Evolutionary conservation across 2,888 invertebrate genomes (phyloP).

Genomic region (Trimorus sp.): DNA sequence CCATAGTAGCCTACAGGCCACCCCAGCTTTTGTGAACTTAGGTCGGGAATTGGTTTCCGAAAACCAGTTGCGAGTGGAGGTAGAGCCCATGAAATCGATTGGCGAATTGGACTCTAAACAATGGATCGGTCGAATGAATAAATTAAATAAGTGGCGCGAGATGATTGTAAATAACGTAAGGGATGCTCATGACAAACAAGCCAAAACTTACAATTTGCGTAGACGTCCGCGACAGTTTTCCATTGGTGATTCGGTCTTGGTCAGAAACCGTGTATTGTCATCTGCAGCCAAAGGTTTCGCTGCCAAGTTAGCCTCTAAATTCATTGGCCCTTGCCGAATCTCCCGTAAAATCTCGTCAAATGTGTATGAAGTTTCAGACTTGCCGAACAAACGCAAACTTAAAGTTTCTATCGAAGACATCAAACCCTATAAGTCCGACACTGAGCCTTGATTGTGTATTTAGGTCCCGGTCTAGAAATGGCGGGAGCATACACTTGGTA

Average conservation of each 20-base stretch:
- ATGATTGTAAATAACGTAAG: neutral
- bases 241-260: neutral
- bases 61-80: neutral
- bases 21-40: constrained; percentile 66
- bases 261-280: neutral
- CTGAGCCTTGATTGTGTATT: neutral
- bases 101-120: no score
- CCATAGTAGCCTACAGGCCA: constrained; percentile 48
- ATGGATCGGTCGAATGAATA: neutral
- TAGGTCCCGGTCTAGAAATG: neutral
- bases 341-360: neutral
- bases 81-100: neutral
- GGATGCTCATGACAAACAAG: neutral
- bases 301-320: neutral
- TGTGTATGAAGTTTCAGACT: neutral
- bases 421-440: neutral
- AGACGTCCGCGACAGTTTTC: neutral
- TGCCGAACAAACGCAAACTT: neutral
- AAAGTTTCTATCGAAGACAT: neutral
- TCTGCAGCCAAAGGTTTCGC: neutral
- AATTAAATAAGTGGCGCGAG: neutral
- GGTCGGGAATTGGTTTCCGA: constrained; percentile 37
- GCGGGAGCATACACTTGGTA: no score
- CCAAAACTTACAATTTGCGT: neutral
- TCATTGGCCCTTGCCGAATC: neutral